Conservation (phyloP, 2,797 vertebrate species). For the Philypnodon macrostomus region DNA sequence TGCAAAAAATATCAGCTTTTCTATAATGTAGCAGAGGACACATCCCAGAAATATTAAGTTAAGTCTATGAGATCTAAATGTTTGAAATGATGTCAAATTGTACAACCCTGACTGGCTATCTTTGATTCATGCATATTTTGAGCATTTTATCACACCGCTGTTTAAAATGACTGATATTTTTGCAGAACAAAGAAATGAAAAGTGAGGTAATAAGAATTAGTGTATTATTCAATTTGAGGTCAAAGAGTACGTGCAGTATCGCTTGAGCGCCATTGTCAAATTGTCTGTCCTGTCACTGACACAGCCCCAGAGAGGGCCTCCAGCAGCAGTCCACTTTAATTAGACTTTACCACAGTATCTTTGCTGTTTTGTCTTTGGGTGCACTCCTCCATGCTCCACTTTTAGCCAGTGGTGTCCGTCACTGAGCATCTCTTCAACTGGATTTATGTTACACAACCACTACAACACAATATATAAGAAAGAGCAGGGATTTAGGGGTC, state of each 20-base stretch:
- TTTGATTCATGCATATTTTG: too few relatives aligned
- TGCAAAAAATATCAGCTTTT: too few relatives aligned
- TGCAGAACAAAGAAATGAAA: not conserved
- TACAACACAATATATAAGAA: conserved; percentile 2
- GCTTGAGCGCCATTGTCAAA: conserved; percentile 7
- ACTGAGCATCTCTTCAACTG: conserved; percentile 24
- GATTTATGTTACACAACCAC: not conserved
- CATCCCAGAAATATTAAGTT: too few relatives aligned
- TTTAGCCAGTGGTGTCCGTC: conserved; percentile 14
- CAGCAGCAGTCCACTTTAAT: conserved; percentile 18
- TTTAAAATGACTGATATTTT: not conserved
- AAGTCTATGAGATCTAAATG: too few relatives aligned
- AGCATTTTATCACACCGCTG: too few relatives aligned
- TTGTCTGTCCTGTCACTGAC: conserved; percentile 15
- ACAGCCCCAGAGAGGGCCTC: conserved; percentile 14
- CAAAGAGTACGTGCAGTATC: not conserved
- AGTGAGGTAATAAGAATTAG: not conserved
- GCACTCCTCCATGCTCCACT: conserved; percentile 5
- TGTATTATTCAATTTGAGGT: not conserved
- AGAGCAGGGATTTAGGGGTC: too few relatives aligned
- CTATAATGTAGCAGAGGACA: too few relatives aligned
- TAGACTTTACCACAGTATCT: conserved; percentile 10
- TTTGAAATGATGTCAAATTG: too few relatives aligned
- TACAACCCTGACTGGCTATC: too few relatives aligned
- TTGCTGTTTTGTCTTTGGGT: conserved; percentile 27